Base-by-base conservation (phyloP, 1,140 invertebrate species). In the Drosophila suzukii region DNA sequence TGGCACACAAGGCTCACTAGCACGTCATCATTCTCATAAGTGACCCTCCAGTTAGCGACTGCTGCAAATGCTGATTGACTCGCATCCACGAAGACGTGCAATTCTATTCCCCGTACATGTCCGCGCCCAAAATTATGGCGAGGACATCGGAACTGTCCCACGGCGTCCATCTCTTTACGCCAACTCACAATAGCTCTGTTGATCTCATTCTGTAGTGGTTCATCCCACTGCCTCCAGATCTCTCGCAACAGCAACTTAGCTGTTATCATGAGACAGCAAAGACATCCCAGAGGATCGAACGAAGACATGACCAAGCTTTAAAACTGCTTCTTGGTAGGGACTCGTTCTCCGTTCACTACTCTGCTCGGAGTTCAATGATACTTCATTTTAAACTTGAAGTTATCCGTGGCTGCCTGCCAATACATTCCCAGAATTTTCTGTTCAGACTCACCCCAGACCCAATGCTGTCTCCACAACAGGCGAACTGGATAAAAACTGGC, bases 41-140 rank as follows among this genome's bases (percentile, higher is more conserved):
- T 62, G 43, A 34, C 41, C 34, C 75, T 36, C 36, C 58, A 67
- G 47, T 84, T 91, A 1, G 44, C 55, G 17, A 59, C 73, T 2
- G 65, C 76, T 12, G 72, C 65, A 3, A 63, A 60, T n/a, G 72
- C 72, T 5, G 43, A 20, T 30, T 72, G 60, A 17, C 39, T 44
- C 4, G 8, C 43, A 20, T 20, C 43, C 10, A 86, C 80, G 39
- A 77, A 77, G 17, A 57, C 60, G 8, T 77, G 68, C 27, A 77
- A 15, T 11, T 63, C 17, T 47, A 62, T 10, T 3, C 3, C 8
- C 10, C 34, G 32, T 5, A 15, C 34, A 10, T n/a, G 13, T 20
- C 20, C 34, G 5, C 27, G 56, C 8, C n/a, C 34, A n/a, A 50
- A 46, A 20, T 44, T 20, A 11, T 44, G n/a, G n/a, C 30, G 43